Conservation (phyloP, 2,888 invertebrate species). For the Piscicola geometra region DNA sequence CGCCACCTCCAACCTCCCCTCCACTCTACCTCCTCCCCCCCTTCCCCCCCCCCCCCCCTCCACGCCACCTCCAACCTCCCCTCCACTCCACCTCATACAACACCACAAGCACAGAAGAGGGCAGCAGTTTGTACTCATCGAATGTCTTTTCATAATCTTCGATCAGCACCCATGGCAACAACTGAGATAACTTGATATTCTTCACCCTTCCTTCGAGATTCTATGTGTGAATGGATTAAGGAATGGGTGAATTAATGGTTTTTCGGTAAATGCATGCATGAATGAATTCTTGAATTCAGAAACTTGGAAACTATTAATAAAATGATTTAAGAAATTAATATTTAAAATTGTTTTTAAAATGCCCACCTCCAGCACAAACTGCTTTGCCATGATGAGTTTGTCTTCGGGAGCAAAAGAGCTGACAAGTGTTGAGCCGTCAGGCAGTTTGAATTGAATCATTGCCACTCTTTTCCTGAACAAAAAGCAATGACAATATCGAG, state of each 20-base stretch:
- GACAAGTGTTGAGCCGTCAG: conserved; percentile 72
- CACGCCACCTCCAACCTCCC: too few relatives aligned
- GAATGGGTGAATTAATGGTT: too few relatives aligned
- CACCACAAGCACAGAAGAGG: conserved; percentile 72
- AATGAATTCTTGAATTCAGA: neutral
- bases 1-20: too few relatives aligned
- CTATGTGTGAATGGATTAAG: neutral
- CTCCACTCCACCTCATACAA: conserved; percentile 58
- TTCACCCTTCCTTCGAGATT: neutral
- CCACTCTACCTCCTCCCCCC: too few relatives aligned
- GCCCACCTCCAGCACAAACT: conserved; percentile 10
- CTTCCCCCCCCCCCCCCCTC: too few relatives aligned
- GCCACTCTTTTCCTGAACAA: neutral
- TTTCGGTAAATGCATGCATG: neutral
- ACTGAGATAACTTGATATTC: conserved; percentile 59
- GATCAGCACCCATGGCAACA: conserved; percentile 65
- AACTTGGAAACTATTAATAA: neutral
- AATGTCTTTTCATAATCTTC: conserved; percentile 61
- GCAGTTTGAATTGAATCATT: conserved; percentile 74
- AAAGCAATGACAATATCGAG: too few relatives aligned
- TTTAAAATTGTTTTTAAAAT: neutral
- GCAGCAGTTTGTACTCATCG: conserved; percentile 67
- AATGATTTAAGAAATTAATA: neutral
- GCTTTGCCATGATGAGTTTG: conserved; percentile 61
- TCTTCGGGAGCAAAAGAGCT: conserved; percentile 69